Percentiles rank a stretch among this genome's conserved stretches.
Conservation (phyloP, 2,113 vertebrate species). For the Malurus elegans region DNA sequence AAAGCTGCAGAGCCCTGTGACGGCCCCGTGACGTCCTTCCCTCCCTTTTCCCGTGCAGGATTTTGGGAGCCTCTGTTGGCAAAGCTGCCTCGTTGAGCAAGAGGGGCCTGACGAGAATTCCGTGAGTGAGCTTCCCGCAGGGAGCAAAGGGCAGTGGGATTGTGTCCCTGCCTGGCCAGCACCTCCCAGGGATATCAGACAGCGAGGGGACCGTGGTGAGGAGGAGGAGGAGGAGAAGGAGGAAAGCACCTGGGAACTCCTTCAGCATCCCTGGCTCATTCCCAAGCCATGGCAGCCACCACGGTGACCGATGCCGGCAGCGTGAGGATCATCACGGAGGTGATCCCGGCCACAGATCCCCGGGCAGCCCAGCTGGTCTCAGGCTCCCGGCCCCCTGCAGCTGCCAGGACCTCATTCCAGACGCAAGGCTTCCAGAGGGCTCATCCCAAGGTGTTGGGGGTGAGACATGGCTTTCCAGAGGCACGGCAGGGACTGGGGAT, state of each 20-base stretch:
- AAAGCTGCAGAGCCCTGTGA: neutral
- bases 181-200: neutral
- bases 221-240: neutral
- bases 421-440: neutral
- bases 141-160: slow-evolving; percentile 19
- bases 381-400: accelerated
- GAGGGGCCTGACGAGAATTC: neutral
- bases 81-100: neutral
- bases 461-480: accelerated
- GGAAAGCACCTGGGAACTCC: neutral
- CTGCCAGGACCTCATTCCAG: neutral
- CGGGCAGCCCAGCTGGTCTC: neutral
- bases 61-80: neutral
- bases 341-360: neutral
- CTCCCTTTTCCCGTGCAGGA: neutral
- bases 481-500: neutral
- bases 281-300: slow-evolving; percentile 22
- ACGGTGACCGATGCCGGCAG: neutral
- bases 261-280: accelerated
- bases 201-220: accelerated
- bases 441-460: slow-evolving; percentile 53
- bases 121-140: neutral
- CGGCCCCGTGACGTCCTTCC: neutral
- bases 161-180: accelerated
- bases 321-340: slow-evolving; percentile 45